Percentiles rank a stretch among this genome's conserved stretches.
Evolutionary conservation across 2,888 invertebrate genomes (phyloP).

Genomic region (Melieria picta): DNA sequence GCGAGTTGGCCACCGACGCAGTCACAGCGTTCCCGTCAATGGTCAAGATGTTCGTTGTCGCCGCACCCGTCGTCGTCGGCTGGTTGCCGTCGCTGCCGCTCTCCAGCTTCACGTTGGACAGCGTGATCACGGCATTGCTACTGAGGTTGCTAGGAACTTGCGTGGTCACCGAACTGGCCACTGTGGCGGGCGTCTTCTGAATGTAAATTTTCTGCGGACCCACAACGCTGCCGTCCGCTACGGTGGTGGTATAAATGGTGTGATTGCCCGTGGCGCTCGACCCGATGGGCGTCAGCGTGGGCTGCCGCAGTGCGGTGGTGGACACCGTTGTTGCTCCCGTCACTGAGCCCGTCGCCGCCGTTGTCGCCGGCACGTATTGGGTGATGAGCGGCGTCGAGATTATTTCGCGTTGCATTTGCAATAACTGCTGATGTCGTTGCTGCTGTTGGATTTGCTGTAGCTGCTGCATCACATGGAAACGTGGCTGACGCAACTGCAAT

Average conservation of each 20-base stretch:
- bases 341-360: slow-evolving; percentile 42
- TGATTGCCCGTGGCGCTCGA: slow-evolving; percentile 57
- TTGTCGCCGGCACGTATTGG: slow-evolving; percentile 45
- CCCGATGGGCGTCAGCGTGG: slow-evolving; percentile 54
- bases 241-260: slow-evolving; percentile 59
- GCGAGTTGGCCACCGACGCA: slow-evolving; percentile 34
- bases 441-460: slow-evolving; percentile 47
- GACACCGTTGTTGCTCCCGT: slow-evolving; percentile 45
- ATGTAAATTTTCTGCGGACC: slow-evolving; percentile 57
- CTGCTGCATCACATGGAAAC: slow-evolving; percentile 51
- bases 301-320: slow-evolving; percentile 45
- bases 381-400: slow-evolving; percentile 51
- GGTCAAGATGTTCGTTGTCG: slow-evolving; percentile 34
- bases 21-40: slow-evolving; percentile 36
- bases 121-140: slow-evolving; percentile 58
- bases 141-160: slow-evolving; percentile 54
- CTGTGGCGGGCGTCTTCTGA: slow-evolving; percentile 53
- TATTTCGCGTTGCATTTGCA: slow-evolving; percentile 59
- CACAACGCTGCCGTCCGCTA: slow-evolving; percentile 50
- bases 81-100: slow-evolving; percentile 48
- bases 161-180: slow-evolving; percentile 28
- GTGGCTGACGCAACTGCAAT: slow-evolving; percentile 45
- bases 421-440: slow-evolving; percentile 49
- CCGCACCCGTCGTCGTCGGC: slow-evolving; percentile 35
- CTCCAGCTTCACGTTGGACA: slow-evolving; percentile 60